Percentiles rank a stretch among this genome's conserved stretches.
Evolutionary conservation across 1,140 invertebrate species (phyloP).

Genomic region (Euura lappo): DNA sequence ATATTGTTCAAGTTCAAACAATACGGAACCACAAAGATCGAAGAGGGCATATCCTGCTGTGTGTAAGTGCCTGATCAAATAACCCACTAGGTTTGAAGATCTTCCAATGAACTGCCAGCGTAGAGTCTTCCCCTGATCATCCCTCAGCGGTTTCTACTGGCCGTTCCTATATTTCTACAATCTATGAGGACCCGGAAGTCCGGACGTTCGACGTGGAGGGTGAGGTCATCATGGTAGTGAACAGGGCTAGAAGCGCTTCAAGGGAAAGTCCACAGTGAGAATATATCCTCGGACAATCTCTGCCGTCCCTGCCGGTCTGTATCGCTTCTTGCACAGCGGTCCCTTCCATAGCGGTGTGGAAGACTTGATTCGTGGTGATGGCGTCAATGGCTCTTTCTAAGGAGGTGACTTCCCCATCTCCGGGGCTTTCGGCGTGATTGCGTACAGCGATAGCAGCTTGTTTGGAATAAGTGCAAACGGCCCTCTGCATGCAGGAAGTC

Average conservation of each 20-base stretch:
- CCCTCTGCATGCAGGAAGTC: constrained; percentile 77
- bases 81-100: too few species aligned
- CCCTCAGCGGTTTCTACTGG: too few species aligned
- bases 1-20: too few species aligned
- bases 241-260: constrained; percentile 46
- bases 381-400: constrained; percentile 71
- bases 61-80: too few species aligned
- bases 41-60: too few species aligned
- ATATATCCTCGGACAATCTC: constrained; percentile 48
- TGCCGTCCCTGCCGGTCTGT: constrained; percentile 63
- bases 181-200: not conserved
- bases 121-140: too few species aligned
- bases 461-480: constrained; percentile 77
- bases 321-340: constrained; percentile 79
- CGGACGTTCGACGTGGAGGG: constrained; percentile 21
- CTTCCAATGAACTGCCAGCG: too few species aligned
- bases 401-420: constrained; percentile 66
- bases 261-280: constrained; percentile 52
- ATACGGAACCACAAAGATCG: too few species aligned
- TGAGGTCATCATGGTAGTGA: constrained; percentile 22
- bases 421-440: constrained; percentile 57
- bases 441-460: constrained; percentile 59
- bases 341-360: constrained; percentile 75
- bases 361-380: constrained; percentile 72
- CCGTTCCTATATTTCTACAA: too few species aligned